Conservation (phyloP, 2,888 invertebrate genomes). For the Eupithecia dodoneata region DNA sequence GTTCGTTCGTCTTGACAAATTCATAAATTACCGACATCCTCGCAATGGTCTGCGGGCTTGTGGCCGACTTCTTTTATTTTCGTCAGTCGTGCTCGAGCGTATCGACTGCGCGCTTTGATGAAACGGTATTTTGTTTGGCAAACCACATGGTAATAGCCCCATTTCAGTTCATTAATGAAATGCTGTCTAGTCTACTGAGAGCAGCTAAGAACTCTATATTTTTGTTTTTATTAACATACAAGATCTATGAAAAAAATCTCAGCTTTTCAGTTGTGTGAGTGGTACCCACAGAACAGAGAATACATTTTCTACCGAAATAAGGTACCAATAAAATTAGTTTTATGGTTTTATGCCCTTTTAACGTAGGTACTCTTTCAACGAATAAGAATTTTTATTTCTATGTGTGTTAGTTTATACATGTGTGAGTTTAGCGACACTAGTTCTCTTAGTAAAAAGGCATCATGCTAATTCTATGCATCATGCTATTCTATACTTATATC, state of each 20-base stretch:
- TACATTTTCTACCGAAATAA: no score
- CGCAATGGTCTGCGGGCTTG: conserved; percentile 49
- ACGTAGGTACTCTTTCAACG: no score
- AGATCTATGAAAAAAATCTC: not conserved
- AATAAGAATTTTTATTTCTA: no score
- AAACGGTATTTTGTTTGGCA: conserved; percentile 63
- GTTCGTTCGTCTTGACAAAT: conserved; percentile 83
- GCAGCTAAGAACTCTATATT: not conserved
- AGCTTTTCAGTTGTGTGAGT: not conserved
- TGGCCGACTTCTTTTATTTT: conserved; percentile 69
- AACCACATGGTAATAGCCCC: conserved; percentile 23
- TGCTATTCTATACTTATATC: no score
- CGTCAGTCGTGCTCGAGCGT: conserved; percentile 70
- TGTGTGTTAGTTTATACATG: no score
- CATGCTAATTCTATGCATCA: no score
- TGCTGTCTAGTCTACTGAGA: not conserved
- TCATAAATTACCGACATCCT: conserved; percentile 85
- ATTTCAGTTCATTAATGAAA: not conserved
- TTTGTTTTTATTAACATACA: not conserved
- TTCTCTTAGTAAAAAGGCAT: no score
- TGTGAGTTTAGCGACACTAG: no score
- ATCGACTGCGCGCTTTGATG: conserved; percentile 77
- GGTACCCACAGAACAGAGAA: no score
- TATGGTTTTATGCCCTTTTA: no score
- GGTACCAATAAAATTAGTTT: no score